A percentile compares a stretch with the other conserved stretches of the same genome.
These are phyloP conservation scores for Probosciger aterrimus DNA, from an alignment of 2,113 vertebrate genomes.

Conservation along the genomic window DNA sequence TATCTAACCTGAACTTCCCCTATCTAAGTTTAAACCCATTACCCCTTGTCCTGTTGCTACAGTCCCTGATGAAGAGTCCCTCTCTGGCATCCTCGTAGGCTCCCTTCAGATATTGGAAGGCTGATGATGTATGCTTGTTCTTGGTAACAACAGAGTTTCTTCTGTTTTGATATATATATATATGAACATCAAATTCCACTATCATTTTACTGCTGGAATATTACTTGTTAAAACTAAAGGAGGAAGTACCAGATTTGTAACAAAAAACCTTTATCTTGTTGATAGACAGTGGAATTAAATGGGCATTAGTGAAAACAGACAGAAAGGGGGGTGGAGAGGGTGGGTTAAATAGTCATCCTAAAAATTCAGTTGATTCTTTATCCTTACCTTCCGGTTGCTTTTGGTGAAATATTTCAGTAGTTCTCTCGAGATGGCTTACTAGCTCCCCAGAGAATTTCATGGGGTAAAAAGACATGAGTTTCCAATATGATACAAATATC, in stretches of 20 bases:
- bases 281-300: background rate
- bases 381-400: background rate
- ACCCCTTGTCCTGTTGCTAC: background rate
- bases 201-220: background rate
- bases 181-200: background rate
- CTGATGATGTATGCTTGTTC: rapidly evolving
- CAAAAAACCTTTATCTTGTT: background rate
- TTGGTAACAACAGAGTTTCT: background rate
- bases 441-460: background rate
- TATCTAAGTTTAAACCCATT: background rate
- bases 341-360: background rate
- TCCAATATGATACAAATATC: background rate
- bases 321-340: background rate
- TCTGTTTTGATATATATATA: background rate
- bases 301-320: background rate
- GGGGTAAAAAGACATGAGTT: background rate
- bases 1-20: background rate
- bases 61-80: background rate
- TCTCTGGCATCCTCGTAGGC: background rate
- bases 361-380: background rate
- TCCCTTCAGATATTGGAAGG: background rate
- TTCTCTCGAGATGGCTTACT: background rate
- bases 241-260: background rate
- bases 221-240: background rate
- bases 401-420: background rate